Conservation (phyloP, 2,888 invertebrate genomes). For the Melanotus villosus region DNA sequence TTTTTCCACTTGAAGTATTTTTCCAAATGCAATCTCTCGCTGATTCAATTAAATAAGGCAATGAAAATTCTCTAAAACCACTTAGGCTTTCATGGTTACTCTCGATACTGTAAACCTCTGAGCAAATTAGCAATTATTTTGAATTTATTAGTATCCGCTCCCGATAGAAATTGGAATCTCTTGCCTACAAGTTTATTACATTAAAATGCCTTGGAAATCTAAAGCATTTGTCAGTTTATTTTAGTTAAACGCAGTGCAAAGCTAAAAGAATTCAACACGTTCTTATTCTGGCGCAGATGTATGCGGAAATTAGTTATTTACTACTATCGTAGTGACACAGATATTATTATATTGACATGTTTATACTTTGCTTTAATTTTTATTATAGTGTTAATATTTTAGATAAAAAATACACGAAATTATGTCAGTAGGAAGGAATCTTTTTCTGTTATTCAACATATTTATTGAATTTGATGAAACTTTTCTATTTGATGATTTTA, state of each 20-base stretch:
- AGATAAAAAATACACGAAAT: background rate
- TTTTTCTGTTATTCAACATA: too few species aligned
- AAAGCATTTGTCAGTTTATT: constrained; percentile 28
- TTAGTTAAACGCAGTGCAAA: constrained; percentile 16
- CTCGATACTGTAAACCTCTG: constrained; percentile 40
- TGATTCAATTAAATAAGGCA: constrained; percentile 45
- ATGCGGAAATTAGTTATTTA: constrained; percentile 27
- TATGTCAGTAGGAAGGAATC: too few species aligned
- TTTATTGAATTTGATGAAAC: too few species aligned
- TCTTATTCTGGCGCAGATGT: constrained; percentile 10
- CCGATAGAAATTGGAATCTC: constrained; percentile 42
- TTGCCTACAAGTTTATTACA: constrained; percentile 35
- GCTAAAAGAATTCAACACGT: constrained; percentile 29
- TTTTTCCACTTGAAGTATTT: constrained; percentile 30
- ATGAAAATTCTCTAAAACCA: constrained; percentile 52
- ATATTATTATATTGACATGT: background rate
- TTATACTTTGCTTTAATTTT: constrained; percentile 20
- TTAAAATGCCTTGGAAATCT: constrained; percentile 36
- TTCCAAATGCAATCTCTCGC: constrained; percentile 20
- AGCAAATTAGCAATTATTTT: constrained; percentile 48
- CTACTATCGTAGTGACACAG: constrained; percentile 3
- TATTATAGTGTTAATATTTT: constrained; percentile 27
- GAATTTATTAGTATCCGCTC: constrained; percentile 48
- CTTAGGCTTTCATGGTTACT: constrained; percentile 45
- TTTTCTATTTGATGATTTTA: too few species aligned